phyloP scores from a whole-genome alignment of 2,113 vertebrate species.

The Chaenocephalus aceratus region DNA sequence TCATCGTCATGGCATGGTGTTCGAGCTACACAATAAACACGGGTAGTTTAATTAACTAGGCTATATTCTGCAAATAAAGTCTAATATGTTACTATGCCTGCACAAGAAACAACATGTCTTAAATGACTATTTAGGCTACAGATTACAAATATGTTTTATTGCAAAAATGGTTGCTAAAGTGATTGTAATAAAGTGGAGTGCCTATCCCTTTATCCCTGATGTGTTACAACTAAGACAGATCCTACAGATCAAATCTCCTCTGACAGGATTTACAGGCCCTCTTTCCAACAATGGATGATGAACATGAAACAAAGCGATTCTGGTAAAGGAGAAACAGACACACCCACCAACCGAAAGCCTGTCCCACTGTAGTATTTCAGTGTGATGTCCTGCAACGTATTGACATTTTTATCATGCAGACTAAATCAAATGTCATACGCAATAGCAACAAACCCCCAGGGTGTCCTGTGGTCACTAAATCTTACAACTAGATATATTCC shows the following conservation, averaged over 20 bases:
- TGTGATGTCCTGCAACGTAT: conserved; percentile 43
- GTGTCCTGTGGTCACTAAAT: conserved; percentile 40
- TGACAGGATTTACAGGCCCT: conserved; percentile 61
- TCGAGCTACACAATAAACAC: conserved; percentile 1
- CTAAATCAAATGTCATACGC: conserved; percentile 65
- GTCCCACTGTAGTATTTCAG: conserved; percentile 15
- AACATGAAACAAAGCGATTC: conserved; percentile 37
- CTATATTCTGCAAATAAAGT: background rate
- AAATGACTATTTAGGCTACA: background rate
- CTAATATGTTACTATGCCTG: background rate
- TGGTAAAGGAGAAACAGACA: background rate
- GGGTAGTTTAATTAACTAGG: background rate
- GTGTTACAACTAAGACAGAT: conserved; percentile 1
- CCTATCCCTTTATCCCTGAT: background rate
- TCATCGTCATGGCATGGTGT: background rate
- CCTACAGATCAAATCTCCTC: conserved; percentile 50
- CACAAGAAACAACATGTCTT: background rate
- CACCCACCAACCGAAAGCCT: conserved; percentile 17
- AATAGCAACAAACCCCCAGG: conserved; percentile 36
- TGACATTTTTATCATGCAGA: conserved; percentile 63
- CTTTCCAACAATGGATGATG: conserved; percentile 46
- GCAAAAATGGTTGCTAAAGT: background rate
- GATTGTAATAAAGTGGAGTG: background rate
- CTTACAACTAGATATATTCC: conserved; percentile 9
- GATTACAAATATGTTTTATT: background rate